Percentiles rank a stretch among this genome's conserved stretches.
phyloP scores from a whole-genome alignment of 2,113 vertebrate species.

The Labrus mixtus region DNA sequence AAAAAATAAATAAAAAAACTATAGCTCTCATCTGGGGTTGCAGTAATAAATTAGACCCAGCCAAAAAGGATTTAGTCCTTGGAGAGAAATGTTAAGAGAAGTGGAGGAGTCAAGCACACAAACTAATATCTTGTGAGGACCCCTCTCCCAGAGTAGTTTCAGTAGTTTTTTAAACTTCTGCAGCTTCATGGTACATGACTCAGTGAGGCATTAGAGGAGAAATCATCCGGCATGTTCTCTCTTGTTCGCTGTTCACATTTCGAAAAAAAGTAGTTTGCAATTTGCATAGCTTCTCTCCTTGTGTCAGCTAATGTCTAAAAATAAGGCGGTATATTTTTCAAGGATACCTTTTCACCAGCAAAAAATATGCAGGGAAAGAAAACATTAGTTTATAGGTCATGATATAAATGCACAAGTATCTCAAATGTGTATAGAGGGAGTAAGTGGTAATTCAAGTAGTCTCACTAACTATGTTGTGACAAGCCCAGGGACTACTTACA shows the following conservation, averaged over 20 bases:
- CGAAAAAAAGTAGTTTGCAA: not conserved
- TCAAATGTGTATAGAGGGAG: not conserved
- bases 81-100: conserved; percentile 59
- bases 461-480: conserved; percentile 22
- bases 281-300: conserved; percentile 3
- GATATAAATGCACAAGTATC: not conserved
- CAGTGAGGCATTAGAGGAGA: conserved; percentile 30
- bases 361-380: not conserved
- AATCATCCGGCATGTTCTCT: conserved; percentile 7
- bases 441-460: not conserved
- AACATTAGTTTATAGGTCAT: not conserved
- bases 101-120: conserved; percentile 55
- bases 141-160: conserved; percentile 35
- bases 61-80: conserved; percentile 66
- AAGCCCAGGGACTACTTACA: conserved; percentile 13
- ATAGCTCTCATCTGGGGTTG: conserved; percentile 57
- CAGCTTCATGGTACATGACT: conserved; percentile 54
- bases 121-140: conserved; percentile 61
- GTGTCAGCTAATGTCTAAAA: not conserved
- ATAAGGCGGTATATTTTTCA: not conserved
- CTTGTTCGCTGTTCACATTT: conserved; percentile 27
- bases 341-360: not conserved
- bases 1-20: conserved; percentile 38
- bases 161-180: conserved; percentile 52
- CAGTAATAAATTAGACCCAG: conserved; percentile 70